Conservation (phyloP, 1,140 invertebrate species). For the Sarcophaga bullata region DNA sequence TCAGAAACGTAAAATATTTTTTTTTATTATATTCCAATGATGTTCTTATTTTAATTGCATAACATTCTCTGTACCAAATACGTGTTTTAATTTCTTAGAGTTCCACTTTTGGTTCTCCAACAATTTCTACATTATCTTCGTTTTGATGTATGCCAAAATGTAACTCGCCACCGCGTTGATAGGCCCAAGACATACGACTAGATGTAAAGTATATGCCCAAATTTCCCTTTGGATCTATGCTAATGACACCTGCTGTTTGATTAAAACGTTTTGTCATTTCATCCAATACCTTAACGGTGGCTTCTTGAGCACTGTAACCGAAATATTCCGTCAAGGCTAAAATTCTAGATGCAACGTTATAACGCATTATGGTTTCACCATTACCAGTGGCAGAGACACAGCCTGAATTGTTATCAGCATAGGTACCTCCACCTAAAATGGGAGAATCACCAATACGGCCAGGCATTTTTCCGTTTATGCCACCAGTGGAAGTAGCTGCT, state of each 20-base stretch:
- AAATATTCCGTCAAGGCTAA: slow-evolving; percentile 41
- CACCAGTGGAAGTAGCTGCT: slow-evolving; percentile 85
- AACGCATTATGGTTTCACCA: slow-evolving; percentile 62
- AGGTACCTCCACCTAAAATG: slow-evolving; percentile 76
- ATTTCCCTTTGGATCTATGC: slow-evolving; percentile 73
- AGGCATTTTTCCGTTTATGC: slow-evolving; percentile 83
- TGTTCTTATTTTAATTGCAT: no score
- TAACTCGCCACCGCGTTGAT: slow-evolving; percentile 70
- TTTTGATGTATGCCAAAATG: slow-evolving; percentile 71
- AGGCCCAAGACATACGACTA: slow-evolving; percentile 80
- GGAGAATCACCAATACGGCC: slow-evolving; percentile 86
- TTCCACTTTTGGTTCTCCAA: slow-evolving; percentile 27
- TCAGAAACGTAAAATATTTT: no score
- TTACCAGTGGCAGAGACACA: slow-evolving; percentile 80
- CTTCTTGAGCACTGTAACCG: slow-evolving; percentile 35
- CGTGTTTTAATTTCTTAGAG: no score
- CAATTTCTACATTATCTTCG: slow-evolving; percentile 40
- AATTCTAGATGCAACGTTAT: slow-evolving; percentile 46
- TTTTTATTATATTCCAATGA: no score
- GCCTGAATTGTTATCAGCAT: slow-evolving; percentile 75
- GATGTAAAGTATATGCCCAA: slow-evolving; percentile 76
- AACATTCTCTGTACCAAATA: no score
- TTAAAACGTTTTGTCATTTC: slow-evolving; percentile 73
- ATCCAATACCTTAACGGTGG: slow-evolving; percentile 40
- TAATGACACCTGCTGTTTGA: slow-evolving; percentile 78